These are phyloP conservation scores for Polyploca ridens DNA, from an alignment of 2,888 invertebrate species.

Conservation along the genomic window DNA sequence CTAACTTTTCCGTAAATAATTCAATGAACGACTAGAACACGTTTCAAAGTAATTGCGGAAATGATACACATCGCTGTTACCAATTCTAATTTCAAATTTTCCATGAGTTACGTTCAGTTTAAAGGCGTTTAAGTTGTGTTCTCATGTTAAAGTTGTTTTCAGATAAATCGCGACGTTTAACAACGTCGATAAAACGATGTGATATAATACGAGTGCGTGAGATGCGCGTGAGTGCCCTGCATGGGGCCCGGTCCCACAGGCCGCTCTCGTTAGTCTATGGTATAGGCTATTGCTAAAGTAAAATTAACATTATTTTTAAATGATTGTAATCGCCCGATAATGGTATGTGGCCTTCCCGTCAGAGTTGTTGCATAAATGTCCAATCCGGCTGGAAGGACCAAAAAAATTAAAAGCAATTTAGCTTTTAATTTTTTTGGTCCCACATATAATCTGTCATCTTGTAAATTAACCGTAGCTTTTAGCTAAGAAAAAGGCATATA, in stretches of 20 bases:
- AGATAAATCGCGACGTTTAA: conserved; percentile 38
- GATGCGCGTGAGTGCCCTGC: conserved; percentile 8
- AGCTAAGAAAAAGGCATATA: too few relatives aligned
- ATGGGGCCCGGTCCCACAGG: conserved; percentile 13
- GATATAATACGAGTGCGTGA: conserved; percentile 20
- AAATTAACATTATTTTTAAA: neutral
- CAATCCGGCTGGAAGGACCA: neutral
- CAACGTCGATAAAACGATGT: conserved; percentile 35
- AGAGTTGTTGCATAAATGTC: neutral
- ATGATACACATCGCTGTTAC: neutral
- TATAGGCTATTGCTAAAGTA: neutral
- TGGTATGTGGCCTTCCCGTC: neutral
- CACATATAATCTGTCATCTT: too few relatives aligned
- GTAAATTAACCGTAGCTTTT: too few relatives aligned
- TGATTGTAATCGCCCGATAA: neutral
- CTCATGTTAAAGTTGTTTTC: conserved; percentile 19
- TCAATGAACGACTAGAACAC: neutral
- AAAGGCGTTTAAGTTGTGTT: neutral
- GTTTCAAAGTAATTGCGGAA: neutral
- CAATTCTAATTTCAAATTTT: neutral
- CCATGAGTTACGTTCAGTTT: neutral
- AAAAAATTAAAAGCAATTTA: too few relatives aligned
- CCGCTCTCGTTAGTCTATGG: conserved; percentile 5
- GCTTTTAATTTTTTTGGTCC: too few relatives aligned
- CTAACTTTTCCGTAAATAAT: too few relatives aligned